phyloP scores from a whole-genome alignment of 2,113 vertebrate genomes.

The Larimichthys polyactis region DNA sequence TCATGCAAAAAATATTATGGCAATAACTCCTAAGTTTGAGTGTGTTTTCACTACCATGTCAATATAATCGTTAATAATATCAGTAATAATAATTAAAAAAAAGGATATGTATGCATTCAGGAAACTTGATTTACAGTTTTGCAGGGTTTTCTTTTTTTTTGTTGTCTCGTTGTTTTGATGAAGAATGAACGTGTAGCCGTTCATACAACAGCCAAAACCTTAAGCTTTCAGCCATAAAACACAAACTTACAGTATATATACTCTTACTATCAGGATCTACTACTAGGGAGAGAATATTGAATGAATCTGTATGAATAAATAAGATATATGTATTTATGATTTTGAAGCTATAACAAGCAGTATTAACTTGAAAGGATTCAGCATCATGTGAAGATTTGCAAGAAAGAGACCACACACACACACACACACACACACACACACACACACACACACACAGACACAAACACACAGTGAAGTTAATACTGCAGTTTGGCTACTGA shows the following conservation, averaged over 20 bases:
- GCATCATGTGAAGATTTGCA: conserved; percentile 12
- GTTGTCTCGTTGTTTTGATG: conserved; percentile 45
- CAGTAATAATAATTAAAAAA: conserved; percentile 47
- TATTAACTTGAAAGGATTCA: conserved; percentile 19
- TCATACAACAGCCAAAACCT: conserved; percentile 65
- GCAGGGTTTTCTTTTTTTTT: conserved; percentile 58
- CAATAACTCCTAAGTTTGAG: conserved; percentile 83
- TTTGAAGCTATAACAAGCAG: conserved; percentile 24
- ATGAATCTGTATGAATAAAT: conserved; percentile 32
- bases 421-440: conserved; percentile 24
- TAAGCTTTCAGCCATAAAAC: conserved; percentile 78
- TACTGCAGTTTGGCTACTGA: conserved; percentile 39
- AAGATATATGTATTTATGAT: conserved; percentile 16
- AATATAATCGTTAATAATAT: conserved; percentile 67
- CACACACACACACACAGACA: conserved; percentile 16
- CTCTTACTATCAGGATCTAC: conserved; percentile 61
- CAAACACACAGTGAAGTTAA: conserved; percentile 19
- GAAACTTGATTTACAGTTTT: conserved; percentile 69
- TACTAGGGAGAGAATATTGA: conserved; percentile 29
- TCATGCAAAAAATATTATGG: conserved; percentile 80
- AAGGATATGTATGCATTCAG: conserved; percentile 71
- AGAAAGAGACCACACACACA: conserved; percentile 10
- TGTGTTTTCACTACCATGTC: conserved; percentile 73
- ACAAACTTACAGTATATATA: conserved; percentile 65
- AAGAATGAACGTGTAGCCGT: conserved; percentile 59